These are phyloP conservation scores for Cydia amplana DNA, from an alignment of 1,140 invertebrate species.

Conservation along the genomic window DNA sequence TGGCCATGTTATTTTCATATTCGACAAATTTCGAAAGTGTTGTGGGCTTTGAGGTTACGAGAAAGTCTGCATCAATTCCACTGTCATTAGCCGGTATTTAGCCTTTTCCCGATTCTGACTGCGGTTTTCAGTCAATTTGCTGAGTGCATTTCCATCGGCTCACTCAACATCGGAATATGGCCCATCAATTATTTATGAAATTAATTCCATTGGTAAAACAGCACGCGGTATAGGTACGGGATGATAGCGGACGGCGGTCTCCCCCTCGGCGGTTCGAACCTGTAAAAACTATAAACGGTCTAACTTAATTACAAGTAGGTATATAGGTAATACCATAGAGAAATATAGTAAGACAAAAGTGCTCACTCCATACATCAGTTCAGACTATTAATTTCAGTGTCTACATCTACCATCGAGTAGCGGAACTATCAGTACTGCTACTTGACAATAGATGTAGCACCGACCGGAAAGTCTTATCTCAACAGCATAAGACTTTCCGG, in stretches of 20 bases:
- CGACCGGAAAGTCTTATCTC: too few relatives aligned
- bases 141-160: slow-evolving; percentile 74
- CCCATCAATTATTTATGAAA: slow-evolving; percentile 77
- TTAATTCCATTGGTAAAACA: slow-evolving; percentile 73
- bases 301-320: not conserved
- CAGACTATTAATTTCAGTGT: too few relatives aligned
- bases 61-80: slow-evolving; percentile 53
- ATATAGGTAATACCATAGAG: too few relatives aligned
- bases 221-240: slow-evolving; percentile 46
- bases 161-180: slow-evolving; percentile 67
- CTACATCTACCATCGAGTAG: too few relatives aligned
- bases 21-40: slow-evolving; percentile 30
- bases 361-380: too few relatives aligned
- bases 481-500: too few relatives aligned
- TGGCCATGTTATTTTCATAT: slow-evolving; percentile 15
- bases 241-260: slow-evolving; percentile 9
- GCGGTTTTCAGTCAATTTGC: slow-evolving; percentile 77
- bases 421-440: too few relatives aligned
- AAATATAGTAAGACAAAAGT: too few relatives aligned
- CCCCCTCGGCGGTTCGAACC: not conserved
- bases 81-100: slow-evolving; percentile 77
- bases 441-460: too few relatives aligned
- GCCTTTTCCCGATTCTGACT: slow-evolving; percentile 63
- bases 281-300: not conserved
- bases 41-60: slow-evolving; percentile 21